Percentiles rank a stretch among this genome's conserved stretches.
These are phyloP conservation scores for Pygoscelis adeliae DNA, from an alignment of 2,113 vertebrate genomes.

Conservation along the genomic window DNA sequence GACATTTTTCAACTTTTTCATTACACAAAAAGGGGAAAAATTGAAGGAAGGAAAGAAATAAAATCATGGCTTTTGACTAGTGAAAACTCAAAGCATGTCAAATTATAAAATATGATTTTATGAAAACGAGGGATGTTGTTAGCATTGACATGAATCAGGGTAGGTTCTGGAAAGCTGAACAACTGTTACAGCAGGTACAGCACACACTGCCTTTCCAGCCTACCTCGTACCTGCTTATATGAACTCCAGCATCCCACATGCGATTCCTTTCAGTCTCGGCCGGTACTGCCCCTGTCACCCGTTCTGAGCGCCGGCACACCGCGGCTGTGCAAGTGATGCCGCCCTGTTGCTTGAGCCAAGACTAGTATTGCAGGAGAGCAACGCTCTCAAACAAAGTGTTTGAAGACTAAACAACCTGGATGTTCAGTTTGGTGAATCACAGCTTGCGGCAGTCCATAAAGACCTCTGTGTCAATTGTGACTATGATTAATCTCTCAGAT, in stretches of 20 bases:
- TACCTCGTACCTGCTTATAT: rapidly evolving
- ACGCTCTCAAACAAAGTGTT: not conserved
- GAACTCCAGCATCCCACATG: not conserved
- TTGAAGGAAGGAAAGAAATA: not conserved
- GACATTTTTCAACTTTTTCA: not conserved
- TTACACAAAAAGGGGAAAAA: not conserved
- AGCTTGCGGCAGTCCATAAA: not conserved
- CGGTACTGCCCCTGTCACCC: not conserved
- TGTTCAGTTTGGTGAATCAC: not conserved
- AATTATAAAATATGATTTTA: not conserved
- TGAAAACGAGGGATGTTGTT: not conserved
- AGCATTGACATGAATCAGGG: not conserved
- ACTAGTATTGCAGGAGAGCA: not conserved
- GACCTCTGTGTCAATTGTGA: not conserved
- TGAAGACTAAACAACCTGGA: not conserved
- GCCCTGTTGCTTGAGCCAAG: not conserved
- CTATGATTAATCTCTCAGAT: not conserved
- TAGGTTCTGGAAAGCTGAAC: not conserved
- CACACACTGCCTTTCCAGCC: not conserved
- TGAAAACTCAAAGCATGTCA: not conserved
- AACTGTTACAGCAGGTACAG: no score
- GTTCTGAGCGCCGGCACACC: not conserved
- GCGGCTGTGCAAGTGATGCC: not conserved
- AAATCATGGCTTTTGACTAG: not conserved
- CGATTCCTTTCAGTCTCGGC: not conserved